Evolutionary conservation across 64 coral and sea anemone genomes (phyloP).

Genomic region (Acropora yongei): DNA sequence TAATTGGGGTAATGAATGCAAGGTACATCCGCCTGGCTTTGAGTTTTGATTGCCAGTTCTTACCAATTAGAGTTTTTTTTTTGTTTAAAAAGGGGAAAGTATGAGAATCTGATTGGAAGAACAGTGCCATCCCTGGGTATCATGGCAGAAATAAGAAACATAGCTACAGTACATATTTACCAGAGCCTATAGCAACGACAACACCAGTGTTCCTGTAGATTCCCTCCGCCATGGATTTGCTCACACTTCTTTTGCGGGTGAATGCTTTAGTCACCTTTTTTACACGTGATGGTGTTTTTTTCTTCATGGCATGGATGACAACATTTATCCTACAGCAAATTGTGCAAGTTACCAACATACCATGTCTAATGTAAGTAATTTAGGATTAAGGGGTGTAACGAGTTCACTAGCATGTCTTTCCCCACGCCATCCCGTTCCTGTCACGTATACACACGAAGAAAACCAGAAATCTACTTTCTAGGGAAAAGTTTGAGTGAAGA

Average conservation of each 20-base stretch:
- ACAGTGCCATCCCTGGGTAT: too few species aligned
- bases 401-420: slow-evolving; percentile 31
- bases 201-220: slow-evolving; percentile 3
- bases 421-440: neutral
- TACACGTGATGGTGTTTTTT: neutral
- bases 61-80: neutral
- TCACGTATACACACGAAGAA: slow-evolving; percentile 6
- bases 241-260: neutral
- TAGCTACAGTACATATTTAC: slow-evolving; percentile 9
- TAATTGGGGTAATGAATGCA: too few species aligned
- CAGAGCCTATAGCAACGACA: slow-evolving; percentile 38
- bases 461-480: slow-evolving; percentile 22
- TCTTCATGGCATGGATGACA: slow-evolving; percentile 41
- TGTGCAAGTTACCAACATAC: slow-evolving; percentile 16
- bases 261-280: neutral
- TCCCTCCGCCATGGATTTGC: slow-evolving; percentile 6
- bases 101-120: too few species aligned
- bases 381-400: slow-evolving; percentile 30
- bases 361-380: slow-evolving; percentile 28
- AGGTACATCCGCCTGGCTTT: too few species aligned
- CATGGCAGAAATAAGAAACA: neutral
- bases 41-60: too few species aligned
- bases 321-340: slow-evolving; percentile 1
- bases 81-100: too few species aligned
- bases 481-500: slow-evolving; percentile 39